phyloP scores from a whole-genome alignment of 2,797 vertebrate species.

The Muscicapa comitata region DNA sequence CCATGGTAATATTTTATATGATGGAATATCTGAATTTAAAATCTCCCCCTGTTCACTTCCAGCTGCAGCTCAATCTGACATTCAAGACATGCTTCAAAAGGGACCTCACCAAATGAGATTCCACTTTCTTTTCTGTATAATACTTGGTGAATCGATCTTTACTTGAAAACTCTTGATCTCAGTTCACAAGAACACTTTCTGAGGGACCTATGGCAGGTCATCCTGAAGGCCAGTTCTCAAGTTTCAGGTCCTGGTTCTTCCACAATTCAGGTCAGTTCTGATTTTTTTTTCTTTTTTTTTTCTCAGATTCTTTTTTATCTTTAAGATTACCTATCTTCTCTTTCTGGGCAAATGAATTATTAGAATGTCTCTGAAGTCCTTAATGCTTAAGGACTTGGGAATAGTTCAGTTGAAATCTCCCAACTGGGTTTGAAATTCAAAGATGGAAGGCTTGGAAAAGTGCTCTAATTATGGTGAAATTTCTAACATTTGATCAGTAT shows the following conservation, averaged over 20 bases:
- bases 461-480: neutral
- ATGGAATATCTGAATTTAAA: neutral
- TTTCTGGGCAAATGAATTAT: neutral
- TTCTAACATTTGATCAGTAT: neutral
- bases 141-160: neutral
- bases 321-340: neutral
- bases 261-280: neutral
- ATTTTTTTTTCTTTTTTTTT: neutral
- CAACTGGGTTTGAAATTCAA: neutral
- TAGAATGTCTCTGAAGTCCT: neutral
- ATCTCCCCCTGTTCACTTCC: neutral
- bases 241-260: neutral
- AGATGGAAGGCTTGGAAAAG: neutral
- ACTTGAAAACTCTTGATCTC: slow-evolving; percentile 6
- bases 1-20: neutral
- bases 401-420: neutral
- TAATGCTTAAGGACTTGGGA: neutral
- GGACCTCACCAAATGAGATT: neutral
- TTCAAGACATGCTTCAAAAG: neutral
- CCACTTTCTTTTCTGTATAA: neutral
- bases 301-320: neutral
- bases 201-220: neutral
- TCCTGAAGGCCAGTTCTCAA: neutral
- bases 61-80: neutral
- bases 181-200: slow-evolving; percentile 2